Evolutionary conservation across 2,888 invertebrate genomes (phyloP), one percentile per base, ranked within the genome.

Genomic region (Leptopilina myrica): DNA sequence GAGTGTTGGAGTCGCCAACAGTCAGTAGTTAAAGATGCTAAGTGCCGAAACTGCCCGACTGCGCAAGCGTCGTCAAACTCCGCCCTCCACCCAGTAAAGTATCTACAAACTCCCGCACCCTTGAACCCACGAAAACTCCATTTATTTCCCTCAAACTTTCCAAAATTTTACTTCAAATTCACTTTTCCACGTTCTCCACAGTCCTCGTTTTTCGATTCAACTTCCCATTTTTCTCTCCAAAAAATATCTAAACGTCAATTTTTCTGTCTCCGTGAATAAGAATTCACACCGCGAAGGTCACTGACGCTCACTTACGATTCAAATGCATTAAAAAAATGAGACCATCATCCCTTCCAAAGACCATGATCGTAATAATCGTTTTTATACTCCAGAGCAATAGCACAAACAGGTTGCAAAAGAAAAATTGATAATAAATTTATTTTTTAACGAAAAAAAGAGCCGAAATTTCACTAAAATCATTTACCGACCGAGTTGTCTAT

Each of bases 21-120:
- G 33, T 79, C 80, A 83, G 82, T 84, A 92, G 92, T 92, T 62
- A 9, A 62, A 62, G 62, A 62, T 20, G 49, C 94, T 93, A 94
- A 94, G 95, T 95, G 92, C 93, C 92, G 91, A 91, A 93, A 94
- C 93, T 90, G 86, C 87, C 86, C 87, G 89, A 93, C 88, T 93
- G 93, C 95, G 95, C 95, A 94, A 93, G 94, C 94, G 94, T 92
- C 86, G 64, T 15, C 46, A 46, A 53, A 64, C 66, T 49, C 62
- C 46, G 33, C 64, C 77, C 78, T 20, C 59, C 64, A 43, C 73
- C 78, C 78, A 64, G 66, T 66, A 40, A 26, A 81, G 78, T 79
- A 26, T 12, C 4, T 33, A 40, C 5, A 64, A 4, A 64, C 3
- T 14, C 64, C 14, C 33, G 5, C 33, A 14, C 11, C 20, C 12